Evolutionary conservation across 2,113 vertebrate species (phyloP).

Genomic region (Nycticebus coucang): DNA sequence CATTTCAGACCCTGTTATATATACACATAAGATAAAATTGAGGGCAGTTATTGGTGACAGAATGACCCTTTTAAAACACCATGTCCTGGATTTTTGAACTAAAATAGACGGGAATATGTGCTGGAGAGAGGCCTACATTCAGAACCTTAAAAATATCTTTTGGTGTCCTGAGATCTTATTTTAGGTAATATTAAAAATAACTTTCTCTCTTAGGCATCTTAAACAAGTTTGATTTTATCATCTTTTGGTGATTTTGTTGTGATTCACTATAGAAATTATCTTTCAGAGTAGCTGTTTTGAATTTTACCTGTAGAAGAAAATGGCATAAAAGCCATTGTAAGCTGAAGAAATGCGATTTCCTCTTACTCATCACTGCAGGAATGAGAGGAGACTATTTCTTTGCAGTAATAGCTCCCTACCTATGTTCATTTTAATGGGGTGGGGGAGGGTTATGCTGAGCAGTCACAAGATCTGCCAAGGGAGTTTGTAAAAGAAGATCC

Average conservation of each 20-base stretch:
- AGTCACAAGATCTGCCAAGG: slow-evolving; percentile 68
- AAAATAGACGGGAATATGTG: slow-evolving; percentile 68
- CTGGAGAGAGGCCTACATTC: slow-evolving; percentile 66
- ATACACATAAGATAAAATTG: slow-evolving; percentile 9
- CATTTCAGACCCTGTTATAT: not conserved
- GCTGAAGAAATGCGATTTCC: not conserved
- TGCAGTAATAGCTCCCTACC: not conserved
- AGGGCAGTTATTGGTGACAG: slow-evolving; percentile 44
- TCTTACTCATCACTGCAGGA: not conserved
- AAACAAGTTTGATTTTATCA: slow-evolving; percentile 52
- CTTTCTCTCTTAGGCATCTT: slow-evolving; percentile 55
- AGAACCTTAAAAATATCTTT: slow-evolving; percentile 75
- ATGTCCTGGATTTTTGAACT: slow-evolving; percentile 66
- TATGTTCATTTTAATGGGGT: not conserved
- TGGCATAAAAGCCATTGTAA: not conserved
- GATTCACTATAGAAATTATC: slow-evolving; percentile 21
- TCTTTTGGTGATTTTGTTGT: not conserved
- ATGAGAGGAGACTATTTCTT: not conserved
- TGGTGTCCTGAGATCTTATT: slow-evolving; percentile 70
- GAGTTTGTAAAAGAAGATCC: slow-evolving; percentile 63
- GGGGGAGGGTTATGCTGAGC: not conserved
- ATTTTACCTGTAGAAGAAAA: slow-evolving; percentile 21
- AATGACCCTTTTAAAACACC: slow-evolving; percentile 45
- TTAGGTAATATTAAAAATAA: slow-evolving; percentile 78
- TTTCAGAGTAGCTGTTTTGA: not conserved